Percentiles rank a stretch among this genome's conserved stretches.
phyloP scores from a whole-genome alignment of 2,888 invertebrate species.

The Drosophila falleni region DNA sequence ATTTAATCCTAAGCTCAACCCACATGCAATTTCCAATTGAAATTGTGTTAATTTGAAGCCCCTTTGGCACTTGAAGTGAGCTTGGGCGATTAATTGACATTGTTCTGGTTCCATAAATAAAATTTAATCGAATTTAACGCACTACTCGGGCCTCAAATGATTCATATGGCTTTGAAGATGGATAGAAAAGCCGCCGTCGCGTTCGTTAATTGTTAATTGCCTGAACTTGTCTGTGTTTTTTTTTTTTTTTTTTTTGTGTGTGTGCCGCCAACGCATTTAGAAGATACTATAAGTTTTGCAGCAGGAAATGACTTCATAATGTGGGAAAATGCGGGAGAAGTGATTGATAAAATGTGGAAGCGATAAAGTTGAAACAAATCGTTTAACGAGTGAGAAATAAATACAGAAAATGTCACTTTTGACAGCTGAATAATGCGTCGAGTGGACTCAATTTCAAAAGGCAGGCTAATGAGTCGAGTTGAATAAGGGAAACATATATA shows the following conservation, averaged over 20 bases:
- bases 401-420: slow-evolving; percentile 17
- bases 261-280: slow-evolving; percentile 44
- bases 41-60: slow-evolving; percentile 48
- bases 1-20: slow-evolving; percentile 30
- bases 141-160: slow-evolving; percentile 36
- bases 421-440: slow-evolving; percentile 39
- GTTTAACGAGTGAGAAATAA: slow-evolving; percentile 53
- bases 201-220: slow-evolving; percentile 47
- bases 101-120: slow-evolving; percentile 67
- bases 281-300: slow-evolving; percentile 2
- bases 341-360: slow-evolving; percentile 40
- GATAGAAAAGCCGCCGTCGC: slow-evolving; percentile 35
- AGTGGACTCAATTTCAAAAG: slow-evolving; percentile 41
- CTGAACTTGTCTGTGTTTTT: slow-evolving; percentile 5
- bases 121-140: slow-evolving; percentile 64
- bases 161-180: slow-evolving; percentile 49
- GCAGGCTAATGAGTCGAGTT: slow-evolving; percentile 42
- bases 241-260: slow-evolving; percentile 1
- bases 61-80: slow-evolving; percentile 44
- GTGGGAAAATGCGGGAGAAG: slow-evolving; percentile 36
- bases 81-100: slow-evolving; percentile 71
- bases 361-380: slow-evolving; percentile 47
- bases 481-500: slow-evolving; percentile 13
- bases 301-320: slow-evolving; percentile 55
- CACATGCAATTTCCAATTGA: slow-evolving; percentile 26